Evolutionary conservation across 2,888 invertebrate species (phyloP).

Genomic region (Diadromus collaris): DNA sequence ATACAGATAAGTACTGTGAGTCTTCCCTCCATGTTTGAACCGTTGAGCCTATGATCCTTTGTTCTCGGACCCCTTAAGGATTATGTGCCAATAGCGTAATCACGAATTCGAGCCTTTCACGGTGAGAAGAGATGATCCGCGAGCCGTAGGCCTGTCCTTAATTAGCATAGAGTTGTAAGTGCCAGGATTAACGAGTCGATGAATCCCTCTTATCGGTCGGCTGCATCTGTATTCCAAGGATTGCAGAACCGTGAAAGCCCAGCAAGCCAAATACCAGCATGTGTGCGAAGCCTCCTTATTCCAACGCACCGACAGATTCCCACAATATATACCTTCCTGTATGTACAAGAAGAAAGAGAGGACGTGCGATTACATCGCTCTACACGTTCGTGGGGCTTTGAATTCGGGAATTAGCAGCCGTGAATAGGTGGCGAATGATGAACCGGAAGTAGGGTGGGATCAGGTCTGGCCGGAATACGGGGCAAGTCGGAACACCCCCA

Average conservation of each 20-base stretch:
- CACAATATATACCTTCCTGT: not conserved
- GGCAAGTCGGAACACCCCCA: too few relatives aligned
- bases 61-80: not conserved
- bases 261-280: not conserved
- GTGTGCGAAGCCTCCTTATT: slow-evolving; percentile 22
- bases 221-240: slow-evolving; percentile 14
- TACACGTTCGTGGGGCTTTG: slow-evolving; percentile 7
- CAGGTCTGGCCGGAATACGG: too few relatives aligned
- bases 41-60: not conserved
- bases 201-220: slow-evolving; percentile 16
- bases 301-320: not conserved
- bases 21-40: not conserved
- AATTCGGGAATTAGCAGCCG: slow-evolving; percentile 40
- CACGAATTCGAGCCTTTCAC: not conserved
- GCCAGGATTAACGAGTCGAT: slow-evolving; percentile 21
- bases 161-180: slow-evolving; percentile 15
- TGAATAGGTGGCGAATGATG: slow-evolving; percentile 40
- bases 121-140: not conserved
- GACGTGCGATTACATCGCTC: not conserved
- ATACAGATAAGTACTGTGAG: not conserved
- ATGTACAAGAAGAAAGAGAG: not conserved
- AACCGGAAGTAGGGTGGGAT: slow-evolving; percentile 1
- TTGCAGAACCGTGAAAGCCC: slow-evolving; percentile 19
- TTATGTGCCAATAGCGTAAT: not conserved
- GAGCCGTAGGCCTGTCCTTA: slow-evolving; percentile 5